A percentile compares a stretch with the other conserved stretches of the same genome.
phyloP scores from a whole-genome alignment of 2,797 vertebrate genomes.

The Rhinogobio ventralis region DNA sequence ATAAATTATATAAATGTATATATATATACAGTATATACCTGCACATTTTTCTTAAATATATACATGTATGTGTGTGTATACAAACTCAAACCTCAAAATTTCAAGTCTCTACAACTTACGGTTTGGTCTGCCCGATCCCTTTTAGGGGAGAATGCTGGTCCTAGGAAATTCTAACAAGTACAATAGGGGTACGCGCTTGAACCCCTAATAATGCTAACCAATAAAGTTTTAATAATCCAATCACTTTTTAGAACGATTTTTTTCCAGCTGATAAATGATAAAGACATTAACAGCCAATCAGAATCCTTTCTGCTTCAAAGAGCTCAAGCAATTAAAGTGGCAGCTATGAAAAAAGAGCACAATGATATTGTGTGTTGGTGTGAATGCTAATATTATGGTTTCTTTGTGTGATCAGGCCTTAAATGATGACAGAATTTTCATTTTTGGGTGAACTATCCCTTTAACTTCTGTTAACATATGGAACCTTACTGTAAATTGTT shows the following conservation, averaged over 20 bases:
- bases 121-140: no score
- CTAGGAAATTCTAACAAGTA: no score
- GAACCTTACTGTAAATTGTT: constrained; percentile 13
- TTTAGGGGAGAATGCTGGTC: no score
- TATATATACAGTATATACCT: no score
- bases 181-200: no score
- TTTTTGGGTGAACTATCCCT: background rate
- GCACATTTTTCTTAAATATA: no score
- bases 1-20: no score
- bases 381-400: background rate
- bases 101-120: no score
- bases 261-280: background rate
- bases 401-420: background rate
- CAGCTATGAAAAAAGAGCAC: background rate
- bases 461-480: background rate
- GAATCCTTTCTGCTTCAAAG: background rate
- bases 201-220: no score
- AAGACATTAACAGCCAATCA: background rate
- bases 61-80: no score
- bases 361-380: background rate
- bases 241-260: background rate
- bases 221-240: background rate
- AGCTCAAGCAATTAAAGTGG: background rate
- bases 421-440: background rate
- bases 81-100: no score